phyloP scores from a whole-genome alignment of 1,140 invertebrate genomes.

The Hylaeus volcanicus region DNA sequence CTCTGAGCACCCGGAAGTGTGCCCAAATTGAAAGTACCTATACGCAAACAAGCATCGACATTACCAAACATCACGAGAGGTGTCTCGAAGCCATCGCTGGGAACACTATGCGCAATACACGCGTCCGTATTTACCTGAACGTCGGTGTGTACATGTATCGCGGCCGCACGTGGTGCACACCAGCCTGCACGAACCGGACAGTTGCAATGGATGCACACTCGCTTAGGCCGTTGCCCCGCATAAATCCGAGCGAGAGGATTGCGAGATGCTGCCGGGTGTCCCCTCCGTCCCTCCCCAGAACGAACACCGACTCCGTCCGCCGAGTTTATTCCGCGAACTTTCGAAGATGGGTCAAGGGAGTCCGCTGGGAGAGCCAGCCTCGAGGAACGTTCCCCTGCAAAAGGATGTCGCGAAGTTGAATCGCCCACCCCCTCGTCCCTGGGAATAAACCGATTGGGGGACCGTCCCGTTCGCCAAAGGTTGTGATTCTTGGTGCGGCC shows the following conservation, averaged over 20 bases:
- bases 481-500: not conserved
- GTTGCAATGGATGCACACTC: conserved; percentile 45
- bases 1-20: too few relatives aligned
- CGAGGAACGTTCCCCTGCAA: not conserved
- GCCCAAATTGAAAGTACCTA: not conserved
- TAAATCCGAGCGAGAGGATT: conserved; percentile 58
- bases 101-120: not conserved
- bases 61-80: too few relatives aligned
- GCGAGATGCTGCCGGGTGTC: conserved; percentile 16
- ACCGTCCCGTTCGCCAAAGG: not conserved
- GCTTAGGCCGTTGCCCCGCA: conserved; percentile 65
- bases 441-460: conserved; percentile 4
- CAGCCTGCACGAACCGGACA: conserved; percentile 8
- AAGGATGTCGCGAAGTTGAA: not conserved
- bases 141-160: conserved; percentile 24
- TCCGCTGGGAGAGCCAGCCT: conserved; percentile 3
- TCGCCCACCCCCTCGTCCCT: not conserved
- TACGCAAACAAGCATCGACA: too few relatives aligned
- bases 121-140: conserved; percentile 14
- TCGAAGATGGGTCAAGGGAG: conserved; percentile 47
- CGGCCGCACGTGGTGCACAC: conserved; percentile 35
- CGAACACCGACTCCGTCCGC: not conserved
- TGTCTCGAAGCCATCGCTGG: conserved; percentile 20
- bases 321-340: conserved; percentile 37
- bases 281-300: not conserved